Evolutionary conservation across 2,797 vertebrate genomes (phyloP).

Genomic region (Lithobates sylvaticus): DNA sequence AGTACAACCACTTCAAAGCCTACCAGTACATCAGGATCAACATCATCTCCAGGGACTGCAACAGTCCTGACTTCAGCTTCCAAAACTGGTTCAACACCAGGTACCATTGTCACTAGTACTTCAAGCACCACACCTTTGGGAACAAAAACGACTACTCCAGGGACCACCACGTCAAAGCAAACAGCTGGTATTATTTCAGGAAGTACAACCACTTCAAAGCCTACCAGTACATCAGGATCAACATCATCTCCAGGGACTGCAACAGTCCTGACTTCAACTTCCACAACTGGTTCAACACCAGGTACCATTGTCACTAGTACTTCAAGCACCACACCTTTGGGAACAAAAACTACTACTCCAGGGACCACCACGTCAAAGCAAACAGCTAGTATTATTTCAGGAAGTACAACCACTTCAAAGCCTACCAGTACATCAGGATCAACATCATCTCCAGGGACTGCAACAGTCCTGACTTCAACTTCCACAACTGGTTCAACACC

Average conservation of each 20-base stretch:
- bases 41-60: not conserved
- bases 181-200: no score
- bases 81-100: not conserved
- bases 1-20: not conserved
- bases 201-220: no score
- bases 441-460: not conserved
- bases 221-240: not conserved
- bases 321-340: not conserved
- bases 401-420: not conserved
- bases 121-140: not conserved
- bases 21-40: not conserved
- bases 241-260: not conserved
- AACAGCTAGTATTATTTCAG: no score
- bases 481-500: not conserved
- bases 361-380: constrained; percentile 4
- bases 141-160: constrained; percentile 26
- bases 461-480: no score
- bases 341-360: constrained; percentile 17
- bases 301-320: not conserved
- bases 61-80: no score
- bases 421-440: not conserved
- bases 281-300: not conserved
- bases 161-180: not conserved
- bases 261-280: no score
- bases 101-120: not conserved